Base-by-base conservation (phyloP, 2,888 invertebrate species). In the Drosophila neutralis region DNA sequence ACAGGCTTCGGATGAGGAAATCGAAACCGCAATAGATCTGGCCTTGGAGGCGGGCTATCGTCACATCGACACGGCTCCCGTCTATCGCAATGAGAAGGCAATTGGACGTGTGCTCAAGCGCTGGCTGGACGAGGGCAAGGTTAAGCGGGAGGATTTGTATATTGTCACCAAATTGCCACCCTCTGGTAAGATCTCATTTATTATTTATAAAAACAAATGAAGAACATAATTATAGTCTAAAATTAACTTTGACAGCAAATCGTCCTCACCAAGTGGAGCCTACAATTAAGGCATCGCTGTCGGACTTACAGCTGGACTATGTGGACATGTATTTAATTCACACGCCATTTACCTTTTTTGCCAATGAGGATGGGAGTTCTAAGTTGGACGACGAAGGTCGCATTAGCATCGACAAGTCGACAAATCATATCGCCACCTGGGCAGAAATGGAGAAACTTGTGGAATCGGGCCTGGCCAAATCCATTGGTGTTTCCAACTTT, bases 401-500 rank as follows among this genome's bases (percentile, higher is more conserved):
- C 58, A 93, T 96, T 59, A 93, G 93, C 76, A 87, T 95, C 0
- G 96, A 96, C 89, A 90, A 91, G 18, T 94, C 93, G 31, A 97
- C 97, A 0, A 95, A 97, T 93, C 95, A 96, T 79, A 83, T 95
- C 27, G 95, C 95, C 38, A 94, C 96, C 53, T 98, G 98, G 98
- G 95, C 95, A 90, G 93, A 92, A 68, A 93, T 94, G 93, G 94
- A 94, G 78, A 91, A 92, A 6, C 89, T 94, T 58, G 93, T 94
- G 10, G 91, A 92, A 1, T 83, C 90, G 1, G 97, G 97, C 0
- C 94, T 95, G 27, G 94, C 96, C 0, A 96, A 95, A 87, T 94
- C 97, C 15, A 97, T 98, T 84, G 98, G 98, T 0, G 91, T 98
- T 6, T 98, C 98, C 0, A 98, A 98, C 92, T 95, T 97, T 91